Percentiles rank a stretch among this genome's conserved stretches.
phyloP scores from a whole-genome alignment of 2,113 vertebrate genomes.

The Hyperoodon ampullatus region DNA sequence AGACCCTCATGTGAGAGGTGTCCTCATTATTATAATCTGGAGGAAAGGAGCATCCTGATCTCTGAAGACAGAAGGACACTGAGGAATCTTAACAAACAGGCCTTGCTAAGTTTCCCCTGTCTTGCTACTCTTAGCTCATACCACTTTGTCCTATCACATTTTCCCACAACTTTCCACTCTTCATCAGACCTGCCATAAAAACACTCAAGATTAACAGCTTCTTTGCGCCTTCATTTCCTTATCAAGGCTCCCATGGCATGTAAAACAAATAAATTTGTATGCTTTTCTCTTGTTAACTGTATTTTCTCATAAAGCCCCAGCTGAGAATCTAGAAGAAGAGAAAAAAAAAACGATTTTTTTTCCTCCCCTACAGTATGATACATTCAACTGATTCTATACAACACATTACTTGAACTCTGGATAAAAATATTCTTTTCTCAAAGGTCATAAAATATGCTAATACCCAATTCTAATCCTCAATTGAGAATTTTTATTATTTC shows the following conservation, averaged over 20 bases:
- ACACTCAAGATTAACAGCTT: not conserved
- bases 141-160: not conserved
- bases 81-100: not conserved
- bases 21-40: not conserved
- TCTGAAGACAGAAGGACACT: not conserved
- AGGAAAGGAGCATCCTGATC: not conserved
- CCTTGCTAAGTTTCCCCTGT: not conserved
- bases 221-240: not conserved
- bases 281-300: not conserved
- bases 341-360: not conserved
- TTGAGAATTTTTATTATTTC: not conserved
- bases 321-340: not conserved
- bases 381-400: not conserved
- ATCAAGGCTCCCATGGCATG: not conserved
- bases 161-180: not conserved
- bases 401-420: not conserved
- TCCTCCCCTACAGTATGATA: not conserved
- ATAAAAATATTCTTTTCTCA: not conserved
- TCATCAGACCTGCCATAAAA: not conserved
- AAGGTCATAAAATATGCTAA: not conserved
- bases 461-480: not conserved
- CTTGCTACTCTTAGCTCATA: not conserved
- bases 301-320: not conserved
- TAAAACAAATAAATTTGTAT: not conserved
- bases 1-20: not conserved